Conservation (phyloP, 35 echinoderm and acorn worm genomes). For the Diadema setosum region DNA sequence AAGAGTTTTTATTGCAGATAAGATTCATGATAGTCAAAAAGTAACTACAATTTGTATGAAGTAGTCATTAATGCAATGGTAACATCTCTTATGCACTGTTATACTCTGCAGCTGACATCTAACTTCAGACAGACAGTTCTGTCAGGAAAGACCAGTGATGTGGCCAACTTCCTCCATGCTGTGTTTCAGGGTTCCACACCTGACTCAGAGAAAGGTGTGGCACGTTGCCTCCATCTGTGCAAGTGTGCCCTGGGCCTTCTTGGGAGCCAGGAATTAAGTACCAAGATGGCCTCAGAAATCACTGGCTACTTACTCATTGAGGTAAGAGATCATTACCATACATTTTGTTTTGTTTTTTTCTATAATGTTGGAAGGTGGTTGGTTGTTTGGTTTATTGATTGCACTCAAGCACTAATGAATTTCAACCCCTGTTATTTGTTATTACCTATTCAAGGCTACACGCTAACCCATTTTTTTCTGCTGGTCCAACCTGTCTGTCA, state of each 20-base stretch:
- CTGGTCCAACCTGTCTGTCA: too few relatives aligned
- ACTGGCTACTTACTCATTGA: constrained; percentile 35
- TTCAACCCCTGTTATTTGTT: too few relatives aligned
- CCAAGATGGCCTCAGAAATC: constrained; percentile 51
- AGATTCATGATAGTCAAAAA: not conserved
- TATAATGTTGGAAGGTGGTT: too few relatives aligned
- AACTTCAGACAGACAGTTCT: not conserved
- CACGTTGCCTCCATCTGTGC: constrained; percentile 17
- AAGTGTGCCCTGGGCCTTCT: constrained; percentile 24
- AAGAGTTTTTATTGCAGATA: not conserved
- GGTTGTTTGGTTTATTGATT: too few relatives aligned
- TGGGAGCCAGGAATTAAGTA: constrained; percentile 14
- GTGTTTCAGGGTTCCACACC: constrained; percentile 18
- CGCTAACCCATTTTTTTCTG: too few relatives aligned
- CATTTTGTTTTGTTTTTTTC: too few relatives aligned
- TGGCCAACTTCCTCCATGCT: not conserved
- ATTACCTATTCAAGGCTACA: too few relatives aligned
- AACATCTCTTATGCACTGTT: not conserved
- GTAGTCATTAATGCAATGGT: too few relatives aligned
- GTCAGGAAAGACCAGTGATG: not conserved
- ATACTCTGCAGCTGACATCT: not conserved
- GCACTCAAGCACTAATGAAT: too few relatives aligned
- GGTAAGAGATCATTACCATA: too few relatives aligned
- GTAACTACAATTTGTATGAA: too few relatives aligned
- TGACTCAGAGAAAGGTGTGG: not conserved